These are phyloP conservation scores for Helostoma temminkii DNA, from an alignment of 2,797 vertebrate species.

Conservation along the genomic window DNA sequence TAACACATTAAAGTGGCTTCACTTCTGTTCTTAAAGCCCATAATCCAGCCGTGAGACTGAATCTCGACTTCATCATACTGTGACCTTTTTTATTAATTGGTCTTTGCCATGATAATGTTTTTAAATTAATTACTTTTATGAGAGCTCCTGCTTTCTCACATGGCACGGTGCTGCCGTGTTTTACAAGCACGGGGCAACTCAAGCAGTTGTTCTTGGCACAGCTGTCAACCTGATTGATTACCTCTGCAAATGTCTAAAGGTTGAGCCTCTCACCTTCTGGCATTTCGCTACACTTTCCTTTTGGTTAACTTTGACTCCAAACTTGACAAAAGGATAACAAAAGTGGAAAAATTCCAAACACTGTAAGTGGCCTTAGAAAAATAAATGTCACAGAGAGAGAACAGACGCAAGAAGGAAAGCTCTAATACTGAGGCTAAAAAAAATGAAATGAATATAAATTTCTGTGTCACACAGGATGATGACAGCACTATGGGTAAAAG, in stretches of 20 bases:
- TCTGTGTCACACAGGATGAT: not conserved
- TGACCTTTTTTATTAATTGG: slow-evolving; percentile 62
- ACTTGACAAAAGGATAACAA: slow-evolving; percentile 67
- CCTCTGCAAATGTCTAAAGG: slow-evolving; percentile 78
- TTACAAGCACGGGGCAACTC: slow-evolving; percentile 47
- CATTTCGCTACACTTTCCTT: slow-evolving; percentile 72
- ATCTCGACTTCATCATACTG: slow-evolving; percentile 13
- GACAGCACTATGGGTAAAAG: not conserved
- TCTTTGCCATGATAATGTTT: slow-evolving; percentile 48
- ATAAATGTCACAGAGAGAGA: slow-evolving; percentile 71
- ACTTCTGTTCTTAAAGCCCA: slow-evolving; percentile 18
- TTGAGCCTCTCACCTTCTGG: slow-evolving; percentile 73
- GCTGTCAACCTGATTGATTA: slow-evolving; percentile 79
- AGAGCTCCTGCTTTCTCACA: slow-evolving; percentile 17
- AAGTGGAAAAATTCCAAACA: slow-evolving; percentile 45
- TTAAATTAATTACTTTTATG: slow-evolving; percentile 60
- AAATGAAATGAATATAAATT: slow-evolving; percentile 14
- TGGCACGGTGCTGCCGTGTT: slow-evolving; percentile 5
- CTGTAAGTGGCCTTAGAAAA: slow-evolving; percentile 44
- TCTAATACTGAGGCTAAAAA: slow-evolving; percentile 21
- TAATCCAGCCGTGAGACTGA: slow-evolving; percentile 39
- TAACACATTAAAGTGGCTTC: slow-evolving; percentile 31
- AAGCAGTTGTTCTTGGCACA: slow-evolving; percentile 7
- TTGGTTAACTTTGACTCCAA: slow-evolving; percentile 60
- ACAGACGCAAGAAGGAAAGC: slow-evolving; percentile 3